A percentile compares a stretch with the other conserved stretches of the same genome.
These are phyloP conservation scores for Frankliniella fusca DNA, from an alignment of 2,888 invertebrate species.

Conservation along the genomic window DNA sequence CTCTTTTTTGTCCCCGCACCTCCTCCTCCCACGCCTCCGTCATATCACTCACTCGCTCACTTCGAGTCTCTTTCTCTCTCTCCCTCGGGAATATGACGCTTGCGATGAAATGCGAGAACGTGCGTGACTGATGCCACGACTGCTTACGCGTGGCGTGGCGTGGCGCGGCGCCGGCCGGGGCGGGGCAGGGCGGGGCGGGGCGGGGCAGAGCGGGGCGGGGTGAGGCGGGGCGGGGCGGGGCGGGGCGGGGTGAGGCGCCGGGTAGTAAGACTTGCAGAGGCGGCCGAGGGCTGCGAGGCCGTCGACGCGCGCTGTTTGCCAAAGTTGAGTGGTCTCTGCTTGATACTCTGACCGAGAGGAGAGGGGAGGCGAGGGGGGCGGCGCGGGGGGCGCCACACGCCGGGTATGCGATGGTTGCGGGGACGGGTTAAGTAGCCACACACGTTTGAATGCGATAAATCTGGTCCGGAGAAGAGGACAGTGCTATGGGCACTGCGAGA, in stretches of 20 bases:
- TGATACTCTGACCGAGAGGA: background rate
- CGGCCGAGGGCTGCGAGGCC: background rate
- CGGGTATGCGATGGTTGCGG: background rate
- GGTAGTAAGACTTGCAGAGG: no score
- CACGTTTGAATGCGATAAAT: background rate
- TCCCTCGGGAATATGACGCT: background rate
- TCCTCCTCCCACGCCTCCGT: background rate
- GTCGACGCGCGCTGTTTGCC: background rate
- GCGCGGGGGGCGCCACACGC: no score
- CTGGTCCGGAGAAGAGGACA: background rate
- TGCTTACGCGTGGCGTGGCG: no score
- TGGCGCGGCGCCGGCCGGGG: no score
- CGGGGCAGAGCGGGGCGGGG: background rate
- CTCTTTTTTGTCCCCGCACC: background rate
- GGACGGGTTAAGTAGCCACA: background rate
- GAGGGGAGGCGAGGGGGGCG: background rate
- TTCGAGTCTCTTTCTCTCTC: no score
- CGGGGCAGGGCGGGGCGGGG: no score
- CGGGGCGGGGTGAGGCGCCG: background rate
- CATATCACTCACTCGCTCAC: no score
- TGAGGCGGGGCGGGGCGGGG: background rate
- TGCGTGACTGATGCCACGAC: background rate
- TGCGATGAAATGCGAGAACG: slow-evolving; percentile 1
- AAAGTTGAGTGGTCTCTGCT: no score
- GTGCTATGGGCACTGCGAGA: no score